Evolutionary conservation across 2,888 invertebrate genomes (phyloP).

Genomic region (Drosophila eohydei): DNA sequence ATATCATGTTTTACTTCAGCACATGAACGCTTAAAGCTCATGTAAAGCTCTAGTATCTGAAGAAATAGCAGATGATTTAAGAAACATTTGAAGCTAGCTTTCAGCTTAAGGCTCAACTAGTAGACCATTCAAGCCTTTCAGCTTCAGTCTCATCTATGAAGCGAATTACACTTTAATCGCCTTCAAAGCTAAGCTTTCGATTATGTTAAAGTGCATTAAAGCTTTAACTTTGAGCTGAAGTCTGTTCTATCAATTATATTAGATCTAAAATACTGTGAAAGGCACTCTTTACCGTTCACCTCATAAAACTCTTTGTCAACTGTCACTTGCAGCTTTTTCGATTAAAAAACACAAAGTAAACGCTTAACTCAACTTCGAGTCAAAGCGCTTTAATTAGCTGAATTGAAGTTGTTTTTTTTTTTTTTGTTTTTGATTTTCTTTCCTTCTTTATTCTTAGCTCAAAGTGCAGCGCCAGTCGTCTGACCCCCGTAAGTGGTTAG

Average conservation of each 20-base stretch:
- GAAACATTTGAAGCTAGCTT: no score
- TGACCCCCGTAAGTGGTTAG: conserved; percentile 30
- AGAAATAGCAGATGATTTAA: no score
- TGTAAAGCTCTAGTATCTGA: no score
- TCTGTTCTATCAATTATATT: neutral
- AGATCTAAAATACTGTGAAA: neutral
- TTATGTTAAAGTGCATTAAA: conserved; percentile 1
- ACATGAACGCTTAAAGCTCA: no score
- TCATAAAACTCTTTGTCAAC: neutral
- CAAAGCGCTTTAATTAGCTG: conserved; percentile 11
- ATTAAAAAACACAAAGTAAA: conserved; percentile 1
- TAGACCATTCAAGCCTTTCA: neutral
- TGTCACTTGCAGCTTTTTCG: conserved; percentile 2
- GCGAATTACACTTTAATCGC: no score
- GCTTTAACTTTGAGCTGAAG: neutral
- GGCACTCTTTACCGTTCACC: neutral
- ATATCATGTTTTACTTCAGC: no score
- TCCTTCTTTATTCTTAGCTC: conserved; percentile 1
- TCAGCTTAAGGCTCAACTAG: no score
- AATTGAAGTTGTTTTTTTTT: neutral
- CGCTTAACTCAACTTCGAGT: conserved; percentile 3
- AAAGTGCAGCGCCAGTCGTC: conserved; percentile 24
- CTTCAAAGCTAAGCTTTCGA: neutral
- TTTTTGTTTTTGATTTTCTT: neutral
- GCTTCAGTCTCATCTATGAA: neutral